Base-by-base conservation (phyloP, 2,888 invertebrate species). In the Perizoma affinitatum region DNA sequence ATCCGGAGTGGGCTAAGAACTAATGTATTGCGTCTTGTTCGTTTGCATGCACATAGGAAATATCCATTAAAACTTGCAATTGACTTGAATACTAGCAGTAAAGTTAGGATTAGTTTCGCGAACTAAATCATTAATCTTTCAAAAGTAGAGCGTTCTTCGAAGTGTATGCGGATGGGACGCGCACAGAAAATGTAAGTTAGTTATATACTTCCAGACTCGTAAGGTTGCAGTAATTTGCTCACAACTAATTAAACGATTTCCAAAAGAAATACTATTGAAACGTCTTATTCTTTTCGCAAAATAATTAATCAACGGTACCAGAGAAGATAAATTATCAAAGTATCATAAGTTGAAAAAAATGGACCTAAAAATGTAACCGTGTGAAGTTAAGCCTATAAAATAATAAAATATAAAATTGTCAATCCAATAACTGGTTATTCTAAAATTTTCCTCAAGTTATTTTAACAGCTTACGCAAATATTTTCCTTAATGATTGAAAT, bases 121-220 rank as follows among this genome's bases (percentile, higher is more conserved):
- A 78, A 80, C 79, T 79, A 80, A 82, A 85, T 85, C 86, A 86
- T 88, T 87, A 86, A 88, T 87, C 87, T 84, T 83, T 79, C 72
- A 78, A 74, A 78, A 70, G 68, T 67, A 63, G 61, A 58, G 47
- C 53, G 63, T 64, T 70, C 68, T 68, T 68, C 65, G 54, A 34
- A 33, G 36, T 38, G 38, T 5, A 38, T 55, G 54, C 55, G 51
- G 63, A 63, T 60, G 65, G 55, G 42, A 48, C 36, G 48, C 42
- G 50, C 40, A 54, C 49, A 35, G 45, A 38, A 48, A 48, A 33
- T 53, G n/a, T 9, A 60, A 43, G 42, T 46, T 10, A 22, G 38
- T 38, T 50, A 41, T 22, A 49, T 44, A 48, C 53, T 43, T 54
- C 38, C 42, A 45, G 48, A 49, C 52, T 54, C 48, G 49, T 45